Base-by-base conservation (phyloP, 2,797 vertebrate genomes). In the Sebastes jordani region DNA sequence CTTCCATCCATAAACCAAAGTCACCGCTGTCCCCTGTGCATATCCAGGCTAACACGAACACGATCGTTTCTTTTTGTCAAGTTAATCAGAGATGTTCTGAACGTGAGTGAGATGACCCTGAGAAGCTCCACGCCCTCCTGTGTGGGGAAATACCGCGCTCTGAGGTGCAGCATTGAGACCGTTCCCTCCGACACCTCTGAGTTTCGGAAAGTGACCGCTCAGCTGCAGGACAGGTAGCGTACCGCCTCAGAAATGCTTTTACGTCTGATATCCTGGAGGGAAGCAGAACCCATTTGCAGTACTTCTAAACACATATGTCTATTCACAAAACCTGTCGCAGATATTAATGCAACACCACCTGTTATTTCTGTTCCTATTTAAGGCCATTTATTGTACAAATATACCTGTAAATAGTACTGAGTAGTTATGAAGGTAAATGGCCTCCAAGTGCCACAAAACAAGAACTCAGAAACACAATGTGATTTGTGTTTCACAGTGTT, bases 41-140 rank as follows among this genome's bases (percentile, higher is more conserved):
- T 34, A 1, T 38, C 23, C 3, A 14, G 14, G 61, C 74, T 84
- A 69, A 70, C 13, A 52, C 60, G 2, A 38, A 6, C 20, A 25
- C 62, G 32, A 3, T 42, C 6, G 27, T 61, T 8, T 69, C 30
- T 23, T 22, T 80, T 6, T 85, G 42, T 77, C 55, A 58, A 98
- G 97, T 80, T 98, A 54, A 96, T 98, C 76, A 93, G 96, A 88
- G 97, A 98, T 75, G 92, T 96, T 82, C 80, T 97, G 87, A 96
- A 94, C 46, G 90, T 96, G 84, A 95, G 80, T 66, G 97, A 98
- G 94, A 94, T 93, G 70, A 96, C 93, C 20, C 86, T 94, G 71
- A 90, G 92, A 55, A 93, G 88, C 88, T 83, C 94, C 9, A 77
- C 25, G 2, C 91, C 94, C 2, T 93, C 96, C 29, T 94, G 90